phyloP scores from a whole-genome alignment of 2,888 invertebrate genomes.

The Allolobophora icterica region DNA sequence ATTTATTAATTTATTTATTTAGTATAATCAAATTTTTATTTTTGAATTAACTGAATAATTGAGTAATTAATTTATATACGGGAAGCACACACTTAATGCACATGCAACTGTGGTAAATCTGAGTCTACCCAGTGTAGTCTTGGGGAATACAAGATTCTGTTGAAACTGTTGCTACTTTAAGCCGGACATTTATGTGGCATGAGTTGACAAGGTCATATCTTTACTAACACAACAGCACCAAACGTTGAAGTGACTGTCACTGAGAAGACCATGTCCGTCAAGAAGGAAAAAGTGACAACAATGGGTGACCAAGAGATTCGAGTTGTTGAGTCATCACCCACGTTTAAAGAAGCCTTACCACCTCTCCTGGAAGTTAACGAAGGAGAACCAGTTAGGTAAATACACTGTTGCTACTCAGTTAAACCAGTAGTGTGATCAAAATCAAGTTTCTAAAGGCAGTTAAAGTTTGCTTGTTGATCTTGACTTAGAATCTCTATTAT shows the following conservation, averaged over 20 bases:
- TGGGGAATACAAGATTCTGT: neutral
- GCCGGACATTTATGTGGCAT: neutral
- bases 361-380: constrained; percentile 55
- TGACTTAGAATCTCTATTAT: too few relatives aligned
- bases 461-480: neutral
- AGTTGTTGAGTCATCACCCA: constrained; percentile 55
- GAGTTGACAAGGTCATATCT: neutral
- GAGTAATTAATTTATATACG: too few relatives aligned
- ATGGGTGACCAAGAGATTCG: constrained; percentile 52
- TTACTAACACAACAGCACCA: constrained; percentile 44
- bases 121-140: neutral
- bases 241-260: constrained; percentile 52
- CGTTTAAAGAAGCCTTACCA: constrained; percentile 72
- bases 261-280: constrained; percentile 51
- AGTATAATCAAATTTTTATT: too few relatives aligned
- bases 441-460: neutral
- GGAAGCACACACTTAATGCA: neutral
- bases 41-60: too few relatives aligned
- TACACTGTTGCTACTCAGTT: neutral
- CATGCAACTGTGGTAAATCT: neutral
- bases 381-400: constrained; percentile 59
- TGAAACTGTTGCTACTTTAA: neutral
- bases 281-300: constrained; percentile 52
- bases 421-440: neutral
- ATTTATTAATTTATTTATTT: too few relatives aligned